Conservation (phyloP, 2,113 vertebrate species). For the Struthio camelus region DNA sequence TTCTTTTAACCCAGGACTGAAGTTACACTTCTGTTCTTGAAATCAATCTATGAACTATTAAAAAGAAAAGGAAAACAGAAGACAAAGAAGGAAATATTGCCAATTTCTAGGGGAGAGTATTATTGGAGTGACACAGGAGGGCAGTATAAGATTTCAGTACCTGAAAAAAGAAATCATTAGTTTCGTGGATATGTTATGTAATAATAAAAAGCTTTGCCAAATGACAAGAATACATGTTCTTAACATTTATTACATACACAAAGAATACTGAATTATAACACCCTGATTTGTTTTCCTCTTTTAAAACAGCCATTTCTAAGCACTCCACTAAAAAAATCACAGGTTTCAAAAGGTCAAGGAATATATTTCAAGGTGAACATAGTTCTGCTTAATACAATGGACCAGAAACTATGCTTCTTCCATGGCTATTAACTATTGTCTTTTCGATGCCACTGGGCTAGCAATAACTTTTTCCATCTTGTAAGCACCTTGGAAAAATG, state of each 20-base stretch:
- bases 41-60: background rate
- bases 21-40: background rate
- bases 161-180: background rate
- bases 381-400: background rate
- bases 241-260: background rate
- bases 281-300: background rate
- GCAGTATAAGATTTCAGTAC: background rate
- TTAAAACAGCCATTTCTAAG: background rate
- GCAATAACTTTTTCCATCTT: background rate
- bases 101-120: background rate
- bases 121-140: background rate
- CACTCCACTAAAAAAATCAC: background rate
- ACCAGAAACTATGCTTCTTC: background rate
- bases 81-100: background rate
- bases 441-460: background rate
- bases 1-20: background rate
- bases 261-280: background rate
- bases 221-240: background rate
- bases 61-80: background rate
- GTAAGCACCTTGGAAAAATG: background rate
- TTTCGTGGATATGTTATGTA: background rate
- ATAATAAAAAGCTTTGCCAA: background rate
- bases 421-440: background rate
- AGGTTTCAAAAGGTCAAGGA: background rate
- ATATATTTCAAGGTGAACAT: background rate